phyloP scores from a whole-genome alignment of 2,888 invertebrate genomes.

The Pasiphila rectangulata region DNA sequence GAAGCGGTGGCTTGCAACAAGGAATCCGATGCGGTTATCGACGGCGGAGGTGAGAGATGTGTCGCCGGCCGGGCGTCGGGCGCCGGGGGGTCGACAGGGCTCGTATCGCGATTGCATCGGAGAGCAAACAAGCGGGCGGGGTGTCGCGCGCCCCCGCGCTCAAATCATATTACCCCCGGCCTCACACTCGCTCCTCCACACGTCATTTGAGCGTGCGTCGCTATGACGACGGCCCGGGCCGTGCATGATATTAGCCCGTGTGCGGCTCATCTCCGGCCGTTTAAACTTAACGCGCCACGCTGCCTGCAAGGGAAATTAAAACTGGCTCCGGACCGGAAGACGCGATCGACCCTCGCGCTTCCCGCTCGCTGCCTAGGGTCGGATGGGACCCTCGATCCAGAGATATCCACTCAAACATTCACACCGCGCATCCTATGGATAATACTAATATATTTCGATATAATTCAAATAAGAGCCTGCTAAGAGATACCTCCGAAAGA shows the following conservation, averaged over 20 bases:
- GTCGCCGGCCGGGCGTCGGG: conserved; percentile 50
- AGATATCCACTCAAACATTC: conserved; percentile 21
- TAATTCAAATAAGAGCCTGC: no score
- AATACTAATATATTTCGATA: no score
- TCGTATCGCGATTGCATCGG: conserved; percentile 80
- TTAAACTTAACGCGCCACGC: conserved; percentile 73
- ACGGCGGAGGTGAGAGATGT: conserved; percentile 75
- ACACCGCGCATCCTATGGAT: conserved; percentile 9
- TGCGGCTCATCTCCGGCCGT: conserved; percentile 78
- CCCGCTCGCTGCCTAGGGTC: conserved; percentile 34
- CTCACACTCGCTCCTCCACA: conserved; percentile 77
- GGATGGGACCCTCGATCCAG: conserved; percentile 29
- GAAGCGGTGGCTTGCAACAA: conserved; percentile 76
- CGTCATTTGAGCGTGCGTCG: conserved; percentile 85
- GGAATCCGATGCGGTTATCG: conserved; percentile 80
- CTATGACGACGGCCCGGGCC: conserved; percentile 85
- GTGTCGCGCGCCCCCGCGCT: conserved; percentile 69
- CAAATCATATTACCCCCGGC: conserved; percentile 80
- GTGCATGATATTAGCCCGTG: conserved; percentile 79
- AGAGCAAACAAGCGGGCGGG: conserved; percentile 80
- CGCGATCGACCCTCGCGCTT: conserved; percentile 57
- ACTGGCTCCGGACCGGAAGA: conserved; percentile 75
- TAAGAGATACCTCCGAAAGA: no score
- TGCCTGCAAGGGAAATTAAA: conserved; percentile 75
- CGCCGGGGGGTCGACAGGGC: conserved; percentile 44